phyloP scores from a whole-genome alignment of 35 echinoderm and acorn worm genomes.

The Apostichopus parvimensis region DNA sequence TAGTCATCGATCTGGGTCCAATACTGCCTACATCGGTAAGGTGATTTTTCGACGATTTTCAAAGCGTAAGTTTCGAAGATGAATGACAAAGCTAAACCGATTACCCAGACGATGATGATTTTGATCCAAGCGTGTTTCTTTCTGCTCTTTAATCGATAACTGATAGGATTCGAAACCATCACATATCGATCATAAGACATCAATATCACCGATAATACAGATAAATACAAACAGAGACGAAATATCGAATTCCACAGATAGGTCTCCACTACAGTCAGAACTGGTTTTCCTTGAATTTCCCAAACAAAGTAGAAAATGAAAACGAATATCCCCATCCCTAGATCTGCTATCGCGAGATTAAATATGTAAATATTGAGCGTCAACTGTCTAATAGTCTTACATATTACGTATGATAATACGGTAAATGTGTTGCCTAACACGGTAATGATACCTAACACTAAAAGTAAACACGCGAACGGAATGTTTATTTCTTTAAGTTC shows the following conservation, averaged over 20 bases:
- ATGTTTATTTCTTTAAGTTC: neutral
- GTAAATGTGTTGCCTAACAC: conserved; percentile 13
- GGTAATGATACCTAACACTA: conserved; percentile 5
- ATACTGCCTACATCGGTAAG: neutral
- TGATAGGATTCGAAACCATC: conserved; percentile 46
- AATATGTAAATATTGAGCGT: conserved; percentile 48
- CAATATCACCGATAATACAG: conserved; percentile 29
- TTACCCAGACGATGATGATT: neutral
- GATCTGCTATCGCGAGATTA: conserved; percentile 40
- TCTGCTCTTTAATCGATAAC: neutral
- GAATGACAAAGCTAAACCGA: conserved; percentile 4
- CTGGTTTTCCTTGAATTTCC: conserved; percentile 2
- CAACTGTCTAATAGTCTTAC: conserved; percentile 12
- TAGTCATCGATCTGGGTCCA: conserved; percentile 14
- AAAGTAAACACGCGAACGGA: neutral
- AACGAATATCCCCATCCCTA: conserved; percentile 19
- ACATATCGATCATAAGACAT: conserved; percentile 38
- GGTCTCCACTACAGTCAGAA: neutral
- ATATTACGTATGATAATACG: conserved; percentile 4
- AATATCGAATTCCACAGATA: conserved; percentile 41
- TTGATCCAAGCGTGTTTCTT: conserved; percentile 41
- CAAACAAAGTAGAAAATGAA: conserved; percentile 10
- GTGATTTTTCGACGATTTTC: conserved; percentile 10
- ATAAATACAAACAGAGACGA: conserved; percentile 26
- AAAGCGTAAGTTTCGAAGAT: conserved; percentile 31